These are phyloP conservation scores for Eilema sororculum DNA, from an alignment of 2,888 invertebrate genomes.

Conservation along the genomic window DNA sequence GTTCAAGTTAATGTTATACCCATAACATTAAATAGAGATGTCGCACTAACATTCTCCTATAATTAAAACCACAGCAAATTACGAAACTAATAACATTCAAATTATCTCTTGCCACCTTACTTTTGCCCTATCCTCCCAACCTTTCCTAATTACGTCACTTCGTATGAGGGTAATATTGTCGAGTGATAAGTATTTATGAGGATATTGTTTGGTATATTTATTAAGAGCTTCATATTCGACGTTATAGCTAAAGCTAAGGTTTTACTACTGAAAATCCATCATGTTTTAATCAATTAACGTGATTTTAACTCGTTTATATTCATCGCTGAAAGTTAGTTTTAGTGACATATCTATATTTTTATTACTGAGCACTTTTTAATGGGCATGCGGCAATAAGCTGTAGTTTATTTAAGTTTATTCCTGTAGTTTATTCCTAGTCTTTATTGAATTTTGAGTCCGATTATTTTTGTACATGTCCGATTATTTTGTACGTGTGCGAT, in stretches of 20 bases:
- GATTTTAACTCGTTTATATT: background rate
- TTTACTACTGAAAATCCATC: background rate
- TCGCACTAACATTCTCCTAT: slow-evolving; percentile 28
- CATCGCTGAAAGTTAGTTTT: background rate
- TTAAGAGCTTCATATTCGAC: background rate
- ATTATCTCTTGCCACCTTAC: slow-evolving; percentile 24
- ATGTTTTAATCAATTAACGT: background rate
- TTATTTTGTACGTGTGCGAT: too few species aligned
- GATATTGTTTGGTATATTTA: background rate
- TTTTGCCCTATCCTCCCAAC: slow-evolving; percentile 11
- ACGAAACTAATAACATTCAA: slow-evolving; percentile 28
- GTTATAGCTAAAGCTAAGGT: background rate
- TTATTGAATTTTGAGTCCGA: too few species aligned
- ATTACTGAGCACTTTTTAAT: too few species aligned
- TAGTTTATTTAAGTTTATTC: too few species aligned
- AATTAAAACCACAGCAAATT: slow-evolving; percentile 34
- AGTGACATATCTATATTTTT: background rate
- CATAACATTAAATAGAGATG: slow-evolving; percentile 12
- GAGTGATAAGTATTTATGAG: slow-evolving; percentile 16
- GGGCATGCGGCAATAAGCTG: background rate
- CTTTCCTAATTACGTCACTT: slow-evolving; percentile 29
- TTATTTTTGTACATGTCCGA: too few species aligned
- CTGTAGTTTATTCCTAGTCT: too few species aligned
- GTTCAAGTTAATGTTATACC: background rate
- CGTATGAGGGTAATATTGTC: slow-evolving; percentile 25